These are phyloP conservation scores for Ditylenchus weischeri DNA, from an alignment of 2,888 invertebrate genomes.

Conservation along the genomic window DNA sequence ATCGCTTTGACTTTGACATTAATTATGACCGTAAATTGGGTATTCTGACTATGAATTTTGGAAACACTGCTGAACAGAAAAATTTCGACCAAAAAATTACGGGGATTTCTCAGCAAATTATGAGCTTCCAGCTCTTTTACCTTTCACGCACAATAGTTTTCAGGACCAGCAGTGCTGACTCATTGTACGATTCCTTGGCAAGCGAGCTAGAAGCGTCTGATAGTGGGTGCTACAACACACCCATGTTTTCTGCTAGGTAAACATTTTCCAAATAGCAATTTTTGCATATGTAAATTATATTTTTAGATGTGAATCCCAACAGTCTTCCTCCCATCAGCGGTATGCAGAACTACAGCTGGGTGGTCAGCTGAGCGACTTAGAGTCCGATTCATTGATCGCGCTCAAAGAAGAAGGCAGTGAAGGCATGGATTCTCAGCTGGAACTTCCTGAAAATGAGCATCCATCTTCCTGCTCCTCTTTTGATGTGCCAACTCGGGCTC, in stretches of 20 bases:
- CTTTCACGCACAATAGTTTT: neutral
- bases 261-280: neutral
- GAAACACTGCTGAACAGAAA: neutral
- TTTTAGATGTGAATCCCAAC: conserved; percentile 26
- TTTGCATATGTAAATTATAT: neutral
- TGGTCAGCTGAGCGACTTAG: conserved; percentile 5
- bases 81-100: too few species aligned
- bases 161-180: conserved; percentile 45
- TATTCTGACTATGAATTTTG: neutral
- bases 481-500: conserved; percentile 32
- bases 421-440: neutral
- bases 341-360: neutral
- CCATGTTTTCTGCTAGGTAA: conserved; percentile 39
- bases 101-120: neutral
- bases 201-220: conserved; percentile 76
- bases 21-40: too few species aligned
- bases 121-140: neutral
- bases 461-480: conserved; percentile 8
- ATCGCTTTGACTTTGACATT: too few species aligned
- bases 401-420: neutral
- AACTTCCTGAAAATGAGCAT: neutral
- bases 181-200: conserved; percentile 74
- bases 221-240: conserved; percentile 48
- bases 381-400: neutral
- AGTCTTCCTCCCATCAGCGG: conserved; percentile 4